Evolutionary conservation across 1,140 invertebrate genomes (phyloP), one percentile per base, ranked within the genome.

Genomic region (Goniozus legneri): DNA sequence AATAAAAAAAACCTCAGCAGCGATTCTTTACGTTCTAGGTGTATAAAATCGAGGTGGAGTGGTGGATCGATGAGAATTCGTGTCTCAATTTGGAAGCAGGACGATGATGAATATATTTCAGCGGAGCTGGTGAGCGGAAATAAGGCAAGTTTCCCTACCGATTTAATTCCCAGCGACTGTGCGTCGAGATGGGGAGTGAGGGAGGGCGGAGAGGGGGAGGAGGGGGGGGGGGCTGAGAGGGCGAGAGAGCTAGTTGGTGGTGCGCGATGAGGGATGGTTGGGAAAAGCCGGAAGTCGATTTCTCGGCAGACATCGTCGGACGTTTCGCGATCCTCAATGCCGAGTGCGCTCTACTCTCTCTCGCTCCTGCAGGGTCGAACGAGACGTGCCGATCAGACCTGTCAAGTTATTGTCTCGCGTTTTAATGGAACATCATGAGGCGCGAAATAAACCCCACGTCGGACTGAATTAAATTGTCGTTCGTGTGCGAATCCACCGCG

Each of bases 391-490:
- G 47, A 57, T 57, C 54, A 54, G 18, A 67, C 58, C 71, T 73
- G 71, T 71, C 71, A 73, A 58, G 65, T 73, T 73, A 73, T 73
- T 73, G 71, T 73, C 69, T 72, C 67, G 64, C 52, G 61, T 71
- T 71, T 73, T 73, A 73, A 73, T 73, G 60, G 69, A 73, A 67
- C 69, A 69, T 65, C 65, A 64, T 41, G 45, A 51, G 58, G 56
- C 61, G 62, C 65, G 62, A 56, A 67, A 67, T 60, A 56, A n/a
- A 49, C 56, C 52, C 54, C 47, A 43, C 36, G 56, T 40, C 60
- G 48, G 58, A 58, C 60, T 61, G 62, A 64, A 64, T 67, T 69
- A 64, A 67, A 69, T 54, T n/a, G n/a, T n/a, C n/a, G n/a, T n/a
- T n/a, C n/a, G 50, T 49, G 38, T 46, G 52, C n/a, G n/a, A n/a